Evolutionary conservation across 2,113 vertebrate genomes (phyloP).

Genomic region (Thymallus thymallus): DNA sequence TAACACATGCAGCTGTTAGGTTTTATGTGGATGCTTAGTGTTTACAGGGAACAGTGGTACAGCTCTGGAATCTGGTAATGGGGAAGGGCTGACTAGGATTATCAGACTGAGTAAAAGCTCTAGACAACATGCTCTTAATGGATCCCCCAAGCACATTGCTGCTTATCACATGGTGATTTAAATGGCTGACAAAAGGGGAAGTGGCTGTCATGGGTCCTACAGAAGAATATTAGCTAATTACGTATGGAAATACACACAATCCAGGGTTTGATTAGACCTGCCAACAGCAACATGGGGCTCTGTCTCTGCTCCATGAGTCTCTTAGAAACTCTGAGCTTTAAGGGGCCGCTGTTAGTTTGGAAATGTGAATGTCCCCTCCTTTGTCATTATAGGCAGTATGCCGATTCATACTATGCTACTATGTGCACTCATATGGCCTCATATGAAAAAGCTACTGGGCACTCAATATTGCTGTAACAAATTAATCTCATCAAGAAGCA

Average conservation of each 20-base stretch:
- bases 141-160: neutral
- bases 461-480: neutral
- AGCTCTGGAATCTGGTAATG: neutral
- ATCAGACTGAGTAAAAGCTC: neutral
- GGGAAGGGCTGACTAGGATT: constrained; percentile 11
- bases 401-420: neutral
- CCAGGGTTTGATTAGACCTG: too few relatives aligned
- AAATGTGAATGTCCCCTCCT: too few relatives aligned
- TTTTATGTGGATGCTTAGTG: constrained; percentile 26
- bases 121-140: neutral
- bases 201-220: constrained; percentile 20
- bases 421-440: neutral
- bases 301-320: too few relatives aligned
- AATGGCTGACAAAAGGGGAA: neutral
- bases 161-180: constrained; percentile 8
- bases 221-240: constrained; percentile 1
- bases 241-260: neutral
- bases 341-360: too few relatives aligned
- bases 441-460: neutral
- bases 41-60: neutral
- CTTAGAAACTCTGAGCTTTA: too few relatives aligned
- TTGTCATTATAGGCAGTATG: neutral
- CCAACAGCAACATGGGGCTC: too few relatives aligned
- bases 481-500: neutral
- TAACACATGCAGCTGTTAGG: constrained; percentile 17